phyloP scores from a whole-genome alignment of 2,888 invertebrate species.

The Yponomeuta malinellus region DNA sequence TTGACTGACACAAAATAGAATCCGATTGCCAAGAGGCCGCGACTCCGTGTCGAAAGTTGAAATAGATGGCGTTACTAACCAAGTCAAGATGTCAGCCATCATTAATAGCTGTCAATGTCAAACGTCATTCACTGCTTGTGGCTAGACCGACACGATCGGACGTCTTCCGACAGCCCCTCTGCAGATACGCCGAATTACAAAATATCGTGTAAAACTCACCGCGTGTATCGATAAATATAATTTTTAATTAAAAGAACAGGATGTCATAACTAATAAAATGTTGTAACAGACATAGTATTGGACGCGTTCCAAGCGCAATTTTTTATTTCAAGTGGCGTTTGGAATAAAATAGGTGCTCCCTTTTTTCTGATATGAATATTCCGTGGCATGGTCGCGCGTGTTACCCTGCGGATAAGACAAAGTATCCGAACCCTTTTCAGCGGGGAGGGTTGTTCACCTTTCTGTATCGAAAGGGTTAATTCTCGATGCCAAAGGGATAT shows the following conservation, averaged over 20 bases:
- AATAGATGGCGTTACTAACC: conserved; percentile 31
- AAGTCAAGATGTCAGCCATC: conserved; percentile 32
- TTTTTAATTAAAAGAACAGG: conserved; percentile 48
- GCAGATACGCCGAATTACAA: conserved; percentile 25
- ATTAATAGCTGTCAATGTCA: conserved; percentile 44
- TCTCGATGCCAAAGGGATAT: conserved; percentile 57
- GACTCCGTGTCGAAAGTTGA: conserved; percentile 21
- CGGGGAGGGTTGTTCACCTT: conserved; percentile 67
- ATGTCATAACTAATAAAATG: conserved; percentile 48
- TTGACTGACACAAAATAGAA: conserved; percentile 35
- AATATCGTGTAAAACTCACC: conserved; percentile 24
- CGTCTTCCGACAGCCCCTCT: conserved; percentile 25
- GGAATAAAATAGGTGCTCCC: conserved; percentile 36
- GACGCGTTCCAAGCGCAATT: conserved; percentile 49
- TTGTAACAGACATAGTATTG: conserved; percentile 38
- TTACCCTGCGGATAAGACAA: conserved; percentile 44
- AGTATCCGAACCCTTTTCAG: conserved; percentile 45
- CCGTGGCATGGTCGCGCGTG: conserved; percentile 49
- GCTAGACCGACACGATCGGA: conserved; percentile 21
- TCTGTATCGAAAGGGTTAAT: conserved; percentile 65
- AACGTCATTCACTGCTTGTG: conserved; percentile 23
- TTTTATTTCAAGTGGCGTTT: conserved; percentile 31
- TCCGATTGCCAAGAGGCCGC: conserved; percentile 35
- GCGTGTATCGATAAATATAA: conserved; percentile 35
- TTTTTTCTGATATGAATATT: conserved; percentile 59